Evolutionary conservation across 92 coral and sea anemone genomes (phyloP).

Genomic region (Blastomussa wellsi): DNA sequence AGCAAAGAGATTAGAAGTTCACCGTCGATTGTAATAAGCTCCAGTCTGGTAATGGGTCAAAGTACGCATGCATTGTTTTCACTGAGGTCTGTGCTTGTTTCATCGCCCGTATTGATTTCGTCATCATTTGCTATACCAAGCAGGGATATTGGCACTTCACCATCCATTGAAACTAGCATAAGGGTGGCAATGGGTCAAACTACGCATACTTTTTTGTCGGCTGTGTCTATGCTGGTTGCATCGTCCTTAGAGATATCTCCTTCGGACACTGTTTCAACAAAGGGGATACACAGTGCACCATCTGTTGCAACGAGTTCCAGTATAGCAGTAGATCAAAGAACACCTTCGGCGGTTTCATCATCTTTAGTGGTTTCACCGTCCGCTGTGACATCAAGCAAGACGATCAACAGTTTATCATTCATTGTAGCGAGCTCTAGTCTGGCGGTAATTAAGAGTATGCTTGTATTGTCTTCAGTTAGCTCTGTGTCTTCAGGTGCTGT

Average conservation of each 20-base stretch:
- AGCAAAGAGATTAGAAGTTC: neutral
- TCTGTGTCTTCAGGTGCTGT: neutral
- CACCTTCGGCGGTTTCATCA: neutral
- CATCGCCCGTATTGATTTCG: neutral
- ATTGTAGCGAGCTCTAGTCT: neutral
- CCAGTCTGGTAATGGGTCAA: neutral
- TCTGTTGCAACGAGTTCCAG: neutral
- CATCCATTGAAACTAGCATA: neutral
- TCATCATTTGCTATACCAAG: neutral
- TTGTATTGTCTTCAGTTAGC: neutral
- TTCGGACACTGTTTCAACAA: neutral
- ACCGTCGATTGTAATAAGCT: neutral
- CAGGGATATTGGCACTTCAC: neutral
- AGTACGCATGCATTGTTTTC: neutral
- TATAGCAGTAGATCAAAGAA: neutral
- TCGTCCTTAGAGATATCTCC: neutral
- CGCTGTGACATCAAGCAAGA: neutral
- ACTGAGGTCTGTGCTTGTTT: neutral
- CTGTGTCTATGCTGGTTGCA: neutral
- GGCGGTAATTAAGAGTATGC: neutral
- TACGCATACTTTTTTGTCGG: neutral
- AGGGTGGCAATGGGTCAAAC: neutral
- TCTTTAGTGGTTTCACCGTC: neutral
- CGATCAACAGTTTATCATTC: neutral
- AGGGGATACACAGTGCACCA: neutral